Evolutionary conservation across 1,140 invertebrate genomes (phyloP), one percentile per base, ranked within the genome.

Genomic region (Linepithema humile): DNA sequence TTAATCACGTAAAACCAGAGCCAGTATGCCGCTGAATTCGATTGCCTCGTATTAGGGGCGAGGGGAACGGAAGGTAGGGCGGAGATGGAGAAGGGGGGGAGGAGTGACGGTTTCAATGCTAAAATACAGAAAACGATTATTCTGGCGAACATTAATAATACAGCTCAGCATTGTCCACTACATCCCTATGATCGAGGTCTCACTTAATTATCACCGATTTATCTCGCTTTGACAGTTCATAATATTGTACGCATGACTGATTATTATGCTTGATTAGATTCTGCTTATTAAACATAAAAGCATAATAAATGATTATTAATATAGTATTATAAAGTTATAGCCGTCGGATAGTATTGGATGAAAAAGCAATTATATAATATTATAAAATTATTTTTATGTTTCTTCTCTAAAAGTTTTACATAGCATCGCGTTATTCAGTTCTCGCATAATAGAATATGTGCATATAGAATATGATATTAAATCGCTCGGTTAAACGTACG

Each of bases 1-100:
- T 86, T 87, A 87, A 87, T 86, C 85, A 86, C 72, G 50, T 70
- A 64, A 69, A 72, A 84, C 20, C 80, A 50, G 84, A 82, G 69
- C 60, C 38, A 73, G 69, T 48, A 82, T 40, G 85, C 50, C 38
- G 64, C 23, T 60, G 72, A 74, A 86, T 60, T 65, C 85, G 85
- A 87, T 87, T 70, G 64, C 43, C 17, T 38, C 38, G 60, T 67
- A 86, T 87, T 62, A 83, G 62, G 48, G 73, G 65, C n/a, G 50
- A 50, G 80, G 62, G 72, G 43, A 32, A 62, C 20, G 75, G 23
- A 69, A 45, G 40, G 26, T 4, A n/a, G n/a, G n/a, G n/a, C n/a
- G n/a, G n/a, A n/a, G n/a, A n/a, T n/a, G n/a, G n/a, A n/a, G n/a
- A n/a, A n/a, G n/a, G n/a, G n/a, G n/a, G 12, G 15, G 48, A 29